Evolutionary conservation across 2,888 invertebrate species (phyloP).

Genomic region (Drosophila lacicola): DNA sequence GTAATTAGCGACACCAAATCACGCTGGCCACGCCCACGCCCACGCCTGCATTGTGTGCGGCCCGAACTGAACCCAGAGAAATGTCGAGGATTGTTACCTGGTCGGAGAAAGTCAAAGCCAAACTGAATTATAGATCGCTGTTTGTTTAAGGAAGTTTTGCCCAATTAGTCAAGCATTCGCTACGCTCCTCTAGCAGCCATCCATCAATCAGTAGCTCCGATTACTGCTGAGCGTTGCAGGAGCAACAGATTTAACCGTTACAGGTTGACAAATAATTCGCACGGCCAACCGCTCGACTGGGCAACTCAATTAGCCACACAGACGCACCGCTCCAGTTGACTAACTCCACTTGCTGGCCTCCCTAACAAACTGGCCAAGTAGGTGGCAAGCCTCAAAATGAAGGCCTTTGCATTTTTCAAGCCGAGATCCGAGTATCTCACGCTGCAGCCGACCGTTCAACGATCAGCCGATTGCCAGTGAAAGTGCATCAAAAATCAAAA

Average conservation of each 20-base stretch:
- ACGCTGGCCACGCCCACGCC: conserved; percentile 73
- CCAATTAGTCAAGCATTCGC: conserved; percentile 72
- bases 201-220: conserved; percentile 64
- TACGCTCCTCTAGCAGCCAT: conserved; percentile 56
- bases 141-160: conserved; percentile 72
- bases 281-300: conserved; percentile 68
- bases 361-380: conserved; percentile 59
- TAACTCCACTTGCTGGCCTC: conserved; percentile 52
- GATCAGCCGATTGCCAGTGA: conserved; percentile 57
- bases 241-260: conserved; percentile 72
- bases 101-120: conserved; percentile 31
- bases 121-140: conserved; percentile 39
- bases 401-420: conserved; percentile 10
- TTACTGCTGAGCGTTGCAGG: conserved; percentile 51
- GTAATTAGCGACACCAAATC: conserved; percentile 84
- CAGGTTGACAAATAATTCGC: conserved; percentile 77
- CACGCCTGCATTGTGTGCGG: conserved; percentile 61
- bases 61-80: conserved; percentile 33
- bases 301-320: conserved; percentile 79
- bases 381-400: conserved; percentile 63
- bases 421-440: conserved; percentile 64
- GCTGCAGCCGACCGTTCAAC: conserved; percentile 57
- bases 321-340: conserved; percentile 69
- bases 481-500: conserved; percentile 79
- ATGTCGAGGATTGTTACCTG: conserved; percentile 37